A percentile compares a stretch with the other conserved stretches of the same genome.
These are phyloP conservation scores for Plutella xylostella DNA, from an alignment of 2,888 invertebrate species.

Conservation along the genomic window DNA sequence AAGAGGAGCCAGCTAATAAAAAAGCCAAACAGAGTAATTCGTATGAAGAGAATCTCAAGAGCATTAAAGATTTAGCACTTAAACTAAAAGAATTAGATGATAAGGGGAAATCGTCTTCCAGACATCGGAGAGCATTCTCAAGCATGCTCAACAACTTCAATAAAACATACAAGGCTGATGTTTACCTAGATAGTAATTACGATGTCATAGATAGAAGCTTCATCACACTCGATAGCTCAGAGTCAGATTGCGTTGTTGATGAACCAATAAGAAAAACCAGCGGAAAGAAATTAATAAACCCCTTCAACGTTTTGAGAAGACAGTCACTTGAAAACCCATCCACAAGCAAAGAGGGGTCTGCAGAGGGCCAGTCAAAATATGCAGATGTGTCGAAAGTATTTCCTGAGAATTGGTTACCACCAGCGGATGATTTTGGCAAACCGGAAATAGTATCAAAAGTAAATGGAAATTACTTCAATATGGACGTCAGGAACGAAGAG, in stretches of 20 bases:
- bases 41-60: slow-evolving; percentile 33
- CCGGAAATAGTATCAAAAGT: slow-evolving; percentile 31
- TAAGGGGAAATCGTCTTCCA: slow-evolving; percentile 29
- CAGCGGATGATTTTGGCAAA: slow-evolving; percentile 45
- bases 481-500: slow-evolving; percentile 23
- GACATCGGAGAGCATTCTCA: slow-evolving; percentile 43
- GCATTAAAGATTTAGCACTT: slow-evolving; percentile 32
- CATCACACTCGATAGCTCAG: slow-evolving; percentile 44
- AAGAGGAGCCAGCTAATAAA: slow-evolving; percentile 33
- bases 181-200: slow-evolving; percentile 34
- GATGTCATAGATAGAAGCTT: slow-evolving; percentile 36
- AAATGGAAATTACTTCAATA: slow-evolving; percentile 20
- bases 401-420: slow-evolving; percentile 34
- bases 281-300: slow-evolving; percentile 44
- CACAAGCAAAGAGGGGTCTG: no score
- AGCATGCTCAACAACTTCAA: slow-evolving; percentile 48
- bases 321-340: slow-evolving; percentile 18
- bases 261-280: slow-evolving; percentile 18
- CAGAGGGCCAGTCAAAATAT: slow-evolving; percentile 2
- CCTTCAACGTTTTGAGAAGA: slow-evolving; percentile 45
- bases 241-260: slow-evolving; percentile 38
- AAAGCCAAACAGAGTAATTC: slow-evolving; percentile 22
- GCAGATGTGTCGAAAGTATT: not conserved
- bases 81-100: slow-evolving; percentile 34
- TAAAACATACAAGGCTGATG: slow-evolving; percentile 41